Evolutionary conservation across 2,113 vertebrate genomes (phyloP), one percentile per base, ranked within the genome.

Genomic region (Epinephelus fuscoguttatus): DNA sequence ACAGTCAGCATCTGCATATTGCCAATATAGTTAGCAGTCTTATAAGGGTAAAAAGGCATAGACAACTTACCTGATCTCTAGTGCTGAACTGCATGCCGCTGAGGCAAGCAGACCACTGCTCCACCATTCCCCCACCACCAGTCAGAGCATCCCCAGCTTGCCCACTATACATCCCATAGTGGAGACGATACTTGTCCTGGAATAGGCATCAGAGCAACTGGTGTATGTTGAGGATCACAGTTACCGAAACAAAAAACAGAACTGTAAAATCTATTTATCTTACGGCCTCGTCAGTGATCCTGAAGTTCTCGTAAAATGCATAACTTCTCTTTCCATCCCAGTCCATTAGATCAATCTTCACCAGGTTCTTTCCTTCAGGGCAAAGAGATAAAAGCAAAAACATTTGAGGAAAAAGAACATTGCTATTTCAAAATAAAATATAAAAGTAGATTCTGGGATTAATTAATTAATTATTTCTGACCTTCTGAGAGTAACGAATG

Each of bases 21-120:
- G 1, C 50, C 52, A 47, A 8, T 55, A 13, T 12, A 47, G 8
- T 75, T 45, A 45, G 42, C 23, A 40, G 15, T 4, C 3, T 52
- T 18, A 15, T 6, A 60, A 21, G 19, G 5, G 3, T 17, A 10
- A 27, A 27, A 61, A 25, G n/a, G 3, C 4, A 33, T 14, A 1
- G 2, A 27, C 9, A 14, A 30, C 74, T 14, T 14, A 93, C 94
- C 91, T 96, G 95, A 86, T 98, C 97, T 60, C 73, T 93, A 47
- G 97, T 97, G 92, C 94, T 97, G 92, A 98, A 98, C 60, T 94
- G 95, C 97, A 98, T 98, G 59, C 97, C 96, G 47, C 91, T 93
- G 87, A 96, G 95, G 30, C 93, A 95, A 61, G 95, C 90, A 37
- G 97, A 98, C 97, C 97, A 98, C 84, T 97, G 96, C 47, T 95